Conservation (phyloP, 2,797 vertebrate genomes). For the Tympanoctomys barrerae region DNA sequence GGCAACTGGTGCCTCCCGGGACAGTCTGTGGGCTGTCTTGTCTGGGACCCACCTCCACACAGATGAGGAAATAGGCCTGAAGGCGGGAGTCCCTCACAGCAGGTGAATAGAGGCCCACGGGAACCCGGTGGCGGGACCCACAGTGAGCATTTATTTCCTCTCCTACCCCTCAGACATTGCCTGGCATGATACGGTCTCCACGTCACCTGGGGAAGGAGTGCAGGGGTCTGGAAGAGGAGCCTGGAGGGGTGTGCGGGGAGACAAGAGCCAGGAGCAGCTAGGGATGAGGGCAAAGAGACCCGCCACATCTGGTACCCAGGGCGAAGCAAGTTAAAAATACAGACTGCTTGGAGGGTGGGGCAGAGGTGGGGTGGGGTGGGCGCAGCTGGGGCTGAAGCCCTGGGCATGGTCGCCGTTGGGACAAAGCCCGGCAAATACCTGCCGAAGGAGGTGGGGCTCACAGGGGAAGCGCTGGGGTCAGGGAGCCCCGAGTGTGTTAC, state of each 20-base stretch:
- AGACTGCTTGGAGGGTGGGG: too few relatives aligned
- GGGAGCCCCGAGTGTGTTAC: not conserved
- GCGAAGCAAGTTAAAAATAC: not conserved
- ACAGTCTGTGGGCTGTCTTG: accelerated
- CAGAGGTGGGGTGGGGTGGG: not conserved
- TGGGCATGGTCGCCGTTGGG: not conserved
- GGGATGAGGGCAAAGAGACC: not conserved
- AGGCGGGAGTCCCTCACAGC: not conserved
- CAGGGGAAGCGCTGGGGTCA: not conserved
- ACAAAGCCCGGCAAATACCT: not conserved
- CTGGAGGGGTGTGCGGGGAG: too few relatives aligned
- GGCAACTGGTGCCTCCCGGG: not conserved
- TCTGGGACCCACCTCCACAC: not conserved
- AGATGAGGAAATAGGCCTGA: not conserved
- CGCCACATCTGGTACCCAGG: not conserved
- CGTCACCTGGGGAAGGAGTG: not conserved
- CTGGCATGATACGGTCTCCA: accelerated
- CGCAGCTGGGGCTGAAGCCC: not conserved
- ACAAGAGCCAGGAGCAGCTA: not conserved
- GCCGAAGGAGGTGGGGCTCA: not conserved
- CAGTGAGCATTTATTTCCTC: not conserved
- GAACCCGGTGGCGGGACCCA: not conserved
- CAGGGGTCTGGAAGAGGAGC: not conserved
- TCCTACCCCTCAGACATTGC: not conserved
- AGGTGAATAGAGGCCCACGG: not conserved